phyloP scores from a whole-genome alignment of 2,888 invertebrate species.

The Petrophora chlorosata region DNA sequence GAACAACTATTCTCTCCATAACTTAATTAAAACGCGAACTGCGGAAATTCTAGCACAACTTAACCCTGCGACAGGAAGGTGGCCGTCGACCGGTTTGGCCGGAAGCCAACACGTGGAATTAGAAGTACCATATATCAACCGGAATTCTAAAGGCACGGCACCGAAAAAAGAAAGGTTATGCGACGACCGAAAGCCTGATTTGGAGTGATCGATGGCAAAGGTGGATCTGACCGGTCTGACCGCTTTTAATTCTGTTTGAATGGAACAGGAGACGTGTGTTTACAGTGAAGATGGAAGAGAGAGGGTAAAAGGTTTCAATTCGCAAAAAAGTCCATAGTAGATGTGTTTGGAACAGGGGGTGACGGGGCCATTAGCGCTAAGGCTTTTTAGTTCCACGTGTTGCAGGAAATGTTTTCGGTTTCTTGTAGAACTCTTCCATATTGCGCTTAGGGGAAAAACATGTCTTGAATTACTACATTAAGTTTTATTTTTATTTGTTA shows the following conservation, averaged over 20 bases:
- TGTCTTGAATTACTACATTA: no score
- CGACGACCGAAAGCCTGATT: constrained; percentile 28
- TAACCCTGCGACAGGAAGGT: constrained; percentile 39
- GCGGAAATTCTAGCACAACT: constrained; percentile 24
- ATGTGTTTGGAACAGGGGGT: constrained; percentile 5
- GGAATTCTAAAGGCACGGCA: constrained; percentile 56
- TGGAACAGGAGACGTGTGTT: constrained; percentile 16
- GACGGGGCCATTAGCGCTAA: constrained; percentile 12
- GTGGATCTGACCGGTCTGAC: constrained; percentile 14
- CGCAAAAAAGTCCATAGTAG: constrained; percentile 7
- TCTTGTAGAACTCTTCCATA: not conserved
- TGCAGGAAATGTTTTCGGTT: constrained; percentile 6
- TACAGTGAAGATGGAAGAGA: constrained; percentile 17
- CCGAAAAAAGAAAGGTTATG: constrained; percentile 49
- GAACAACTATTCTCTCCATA: constrained; percentile 16
- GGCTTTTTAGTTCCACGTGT: constrained; percentile 10
- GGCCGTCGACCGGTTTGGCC: constrained; percentile 43
- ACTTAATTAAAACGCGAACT: constrained; percentile 25
- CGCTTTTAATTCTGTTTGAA: constrained; percentile 21
- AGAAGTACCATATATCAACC: constrained; percentile 64
- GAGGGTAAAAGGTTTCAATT: constrained; percentile 16
- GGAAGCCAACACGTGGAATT: constrained; percentile 56
- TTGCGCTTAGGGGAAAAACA: not conserved
- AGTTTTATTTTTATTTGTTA: no score
- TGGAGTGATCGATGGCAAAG: constrained; percentile 24